These are phyloP conservation scores for Crypturellus undulatus DNA, from an alignment of 2,113 vertebrate species.

Conservation along the genomic window DNA sequence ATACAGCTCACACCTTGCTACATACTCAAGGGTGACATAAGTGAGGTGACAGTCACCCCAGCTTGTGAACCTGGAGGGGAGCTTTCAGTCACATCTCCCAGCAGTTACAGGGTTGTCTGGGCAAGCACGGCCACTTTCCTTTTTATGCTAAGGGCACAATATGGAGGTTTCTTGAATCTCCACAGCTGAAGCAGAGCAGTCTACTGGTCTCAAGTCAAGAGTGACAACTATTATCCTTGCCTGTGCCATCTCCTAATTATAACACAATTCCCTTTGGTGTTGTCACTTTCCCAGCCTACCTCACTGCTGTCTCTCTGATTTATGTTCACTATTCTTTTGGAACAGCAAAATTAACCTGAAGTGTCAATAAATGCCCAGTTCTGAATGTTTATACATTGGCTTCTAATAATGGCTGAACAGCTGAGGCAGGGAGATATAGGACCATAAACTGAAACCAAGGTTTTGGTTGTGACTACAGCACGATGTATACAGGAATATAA, in stretches of 20 bases:
- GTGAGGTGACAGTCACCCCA: background rate
- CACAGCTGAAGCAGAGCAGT: background rate
- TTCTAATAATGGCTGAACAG: background rate
- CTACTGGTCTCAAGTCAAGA: background rate
- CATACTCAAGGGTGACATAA: too few relatives aligned
- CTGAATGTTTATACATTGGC: background rate
- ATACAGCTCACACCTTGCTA: background rate
- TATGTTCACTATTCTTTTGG: background rate
- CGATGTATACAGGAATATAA: background rate
- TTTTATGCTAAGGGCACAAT: background rate
- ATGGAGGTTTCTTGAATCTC: background rate
- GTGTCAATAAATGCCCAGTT: rapidly evolving
- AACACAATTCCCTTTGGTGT: background rate
- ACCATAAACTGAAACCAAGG: background rate
- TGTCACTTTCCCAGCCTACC: background rate
- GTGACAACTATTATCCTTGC: rapidly evolving
- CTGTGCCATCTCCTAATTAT: rapidly evolving
- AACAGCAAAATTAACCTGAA: background rate
- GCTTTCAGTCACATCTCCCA: background rate
- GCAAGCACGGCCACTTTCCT: background rate
- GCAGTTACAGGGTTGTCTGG: rapidly evolving
- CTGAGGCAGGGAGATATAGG: background rate
- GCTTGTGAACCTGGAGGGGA: background rate
- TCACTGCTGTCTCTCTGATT: background rate
- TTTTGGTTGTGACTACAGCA: background rate